Conservation (phyloP, 2,113 vertebrate species). For the Elachura formosa region DNA sequence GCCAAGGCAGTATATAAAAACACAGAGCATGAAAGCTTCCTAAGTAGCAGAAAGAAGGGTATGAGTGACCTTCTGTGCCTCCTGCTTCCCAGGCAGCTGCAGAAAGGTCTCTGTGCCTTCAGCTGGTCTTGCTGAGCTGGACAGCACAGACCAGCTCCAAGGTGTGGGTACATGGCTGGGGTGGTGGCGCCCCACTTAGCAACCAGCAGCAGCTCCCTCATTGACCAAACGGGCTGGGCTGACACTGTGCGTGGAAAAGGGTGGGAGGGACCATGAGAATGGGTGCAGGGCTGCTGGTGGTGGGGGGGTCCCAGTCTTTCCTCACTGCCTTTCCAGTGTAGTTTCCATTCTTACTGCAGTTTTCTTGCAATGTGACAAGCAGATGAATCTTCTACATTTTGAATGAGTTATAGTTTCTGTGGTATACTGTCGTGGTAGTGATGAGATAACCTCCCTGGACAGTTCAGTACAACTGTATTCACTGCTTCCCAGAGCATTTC, state of each 20-base stretch:
- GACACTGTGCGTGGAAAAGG: neutral
- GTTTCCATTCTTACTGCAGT: too few species aligned
- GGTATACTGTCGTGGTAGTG: fast-evolving
- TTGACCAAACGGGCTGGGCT: neutral
- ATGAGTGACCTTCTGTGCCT: fast-evolving
- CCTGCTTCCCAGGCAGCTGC: neutral
- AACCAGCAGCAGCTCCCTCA: fast-evolving
- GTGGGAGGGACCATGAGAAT: fast-evolving
- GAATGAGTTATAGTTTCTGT: neutral
- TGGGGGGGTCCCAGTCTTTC: neutral
- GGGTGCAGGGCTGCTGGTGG: neutral
- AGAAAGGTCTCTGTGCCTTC: neutral
- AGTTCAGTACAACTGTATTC: neutral
- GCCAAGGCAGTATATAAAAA: neutral
- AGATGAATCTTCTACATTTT: neutral
- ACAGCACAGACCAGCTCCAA: too few species aligned
- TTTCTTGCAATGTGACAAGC: neutral
- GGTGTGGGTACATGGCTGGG: fast-evolving
- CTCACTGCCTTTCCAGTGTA: neutral
- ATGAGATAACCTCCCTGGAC: neutral
- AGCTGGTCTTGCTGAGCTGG: neutral
- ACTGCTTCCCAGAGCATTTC: neutral
- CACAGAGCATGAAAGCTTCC: neutral
- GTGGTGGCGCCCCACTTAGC: neutral
- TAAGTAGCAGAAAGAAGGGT: neutral